Base-by-base conservation (phyloP, 2,797 vertebrate genomes). In the Toxotes lorentzi region DNA sequence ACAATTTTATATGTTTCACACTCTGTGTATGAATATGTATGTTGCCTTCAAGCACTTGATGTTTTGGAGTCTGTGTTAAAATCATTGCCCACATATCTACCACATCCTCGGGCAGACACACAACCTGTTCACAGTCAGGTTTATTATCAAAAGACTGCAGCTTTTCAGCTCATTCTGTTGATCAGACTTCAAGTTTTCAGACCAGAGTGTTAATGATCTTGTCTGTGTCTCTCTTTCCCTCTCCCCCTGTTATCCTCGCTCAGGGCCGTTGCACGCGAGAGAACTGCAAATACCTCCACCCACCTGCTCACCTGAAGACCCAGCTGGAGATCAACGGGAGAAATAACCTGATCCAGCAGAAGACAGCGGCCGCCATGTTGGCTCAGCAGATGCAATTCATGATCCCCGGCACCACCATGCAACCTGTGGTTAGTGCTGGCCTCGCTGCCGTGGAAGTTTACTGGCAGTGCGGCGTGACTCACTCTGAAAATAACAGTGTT, bases 371-470 rank as follows among this genome's bases (percentile, higher is more conserved):
- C 10, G 97, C 97, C n/a, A 97, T 99, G 97, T 95, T 99, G 47
- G 97, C 97, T 75, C 97, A 99, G 88, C 97, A 99, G 94, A 99
- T 99, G 97, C 97, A 98, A 88, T 98, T 99, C 83, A 97, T 99
- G 97, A 97, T 98, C 92, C 97, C 97, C 30, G 97, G 97, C 94
- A 96, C 97, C 79, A 95, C 96, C 17, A 95, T 99, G 93, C 97
- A 97, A 88, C 97, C 96, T 82, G 93, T 99, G 95, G 97, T 99
- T 90, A 97, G 97, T 96, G 66, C 35, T 45, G 35, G 53, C 48
- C 38, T 61, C 0, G 3, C 59, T 35, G 38, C 62, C 51, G 57
- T 57, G 67, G 43, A 54, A 62, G 53, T 1, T 27, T 27, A 57
- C 30, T 27, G 27, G 10, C 47, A 47, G 3, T 12, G 19, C 53